A percentile compares a stretch with the other conserved stretches of the same genome.
phyloP scores from a whole-genome alignment of 2,888 invertebrate species.

The Euspilapteryx auroguttella region DNA sequence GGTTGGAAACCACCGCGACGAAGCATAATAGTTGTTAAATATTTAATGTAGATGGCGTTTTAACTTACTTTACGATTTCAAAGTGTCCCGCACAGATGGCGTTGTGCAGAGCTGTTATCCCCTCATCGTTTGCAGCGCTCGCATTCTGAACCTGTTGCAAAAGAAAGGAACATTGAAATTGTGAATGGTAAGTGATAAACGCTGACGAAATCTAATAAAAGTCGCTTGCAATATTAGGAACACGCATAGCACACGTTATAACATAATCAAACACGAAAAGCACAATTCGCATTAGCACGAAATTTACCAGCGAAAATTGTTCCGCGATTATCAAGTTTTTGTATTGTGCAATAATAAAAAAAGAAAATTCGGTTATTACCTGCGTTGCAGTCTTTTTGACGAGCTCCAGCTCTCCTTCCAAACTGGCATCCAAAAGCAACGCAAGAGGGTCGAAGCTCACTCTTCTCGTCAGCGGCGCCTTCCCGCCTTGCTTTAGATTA shows the following conservation, averaged over 20 bases:
- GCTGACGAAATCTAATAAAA: not conserved
- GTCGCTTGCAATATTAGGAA: too few relatives aligned
- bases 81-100: conserved; percentile 99
- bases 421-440: conserved; percentile 91
- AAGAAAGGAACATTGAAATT: not conserved
- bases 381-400: conserved; percentile 94
- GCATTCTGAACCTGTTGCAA: conserved; percentile 78
- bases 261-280: too few relatives aligned
- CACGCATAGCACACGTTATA: not conserved
- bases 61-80: conserved; percentile 88
- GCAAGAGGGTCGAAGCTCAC: conserved; percentile 98
- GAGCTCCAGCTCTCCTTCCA: conserved; percentile 96
- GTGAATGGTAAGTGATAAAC: not conserved
- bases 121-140: conserved; percentile 97
- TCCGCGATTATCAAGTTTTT: too few relatives aligned
- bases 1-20: too few relatives aligned
- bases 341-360: not conserved
- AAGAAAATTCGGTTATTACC: conserved; percentile 29
- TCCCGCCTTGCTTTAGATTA: conserved; percentile 75
- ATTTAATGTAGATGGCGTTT: too few relatives aligned
- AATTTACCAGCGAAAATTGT: not conserved
- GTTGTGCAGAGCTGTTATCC: conserved; percentile 98
- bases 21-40: too few relatives aligned
- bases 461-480: conserved; percentile 74
- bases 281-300: not conserved